Evolutionary conservation across 2,888 invertebrate species (phyloP).

Genomic region (Pseudococcus jackbeardsleyi): DNA sequence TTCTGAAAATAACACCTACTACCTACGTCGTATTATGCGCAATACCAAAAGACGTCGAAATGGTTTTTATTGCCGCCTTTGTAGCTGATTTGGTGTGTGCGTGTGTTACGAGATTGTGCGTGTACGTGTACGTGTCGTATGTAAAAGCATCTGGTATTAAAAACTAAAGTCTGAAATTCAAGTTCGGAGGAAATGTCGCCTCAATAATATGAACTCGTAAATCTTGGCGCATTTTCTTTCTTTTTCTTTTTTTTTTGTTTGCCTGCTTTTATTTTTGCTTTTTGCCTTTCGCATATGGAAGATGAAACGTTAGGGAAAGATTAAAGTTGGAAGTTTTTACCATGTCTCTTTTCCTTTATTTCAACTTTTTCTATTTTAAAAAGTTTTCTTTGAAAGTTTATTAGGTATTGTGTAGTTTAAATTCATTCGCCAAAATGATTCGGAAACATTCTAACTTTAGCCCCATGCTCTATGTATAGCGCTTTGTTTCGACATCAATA

Average conservation of each 20-base stretch:
- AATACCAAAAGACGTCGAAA: background rate
- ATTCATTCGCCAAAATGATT: slow-evolving; percentile 40
- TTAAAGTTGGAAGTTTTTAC: slow-evolving; percentile 23
- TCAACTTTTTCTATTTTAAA: slow-evolving; percentile 43
- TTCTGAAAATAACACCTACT: background rate
- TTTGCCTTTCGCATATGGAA: slow-evolving; percentile 37
- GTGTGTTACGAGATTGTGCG: background rate
- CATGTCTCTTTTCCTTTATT: slow-evolving; percentile 32
- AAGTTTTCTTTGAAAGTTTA: slow-evolving; percentile 47
- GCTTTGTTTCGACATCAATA: slow-evolving; percentile 30
- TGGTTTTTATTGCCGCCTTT: background rate
- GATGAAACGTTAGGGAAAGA: slow-evolving; percentile 12
- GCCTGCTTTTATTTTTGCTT: background rate
- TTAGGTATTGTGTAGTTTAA: slow-evolving; percentile 40
- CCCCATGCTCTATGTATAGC: background rate
- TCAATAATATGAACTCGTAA: slow-evolving; percentile 40
- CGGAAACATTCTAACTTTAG: slow-evolving; percentile 20
- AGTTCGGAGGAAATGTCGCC: slow-evolving; percentile 18
- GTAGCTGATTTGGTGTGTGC: background rate
- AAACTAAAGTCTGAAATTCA: slow-evolving; percentile 33
- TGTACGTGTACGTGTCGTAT: background rate
- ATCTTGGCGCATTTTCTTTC: slow-evolving; percentile 20
- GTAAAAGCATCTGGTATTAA: slow-evolving; percentile 18
- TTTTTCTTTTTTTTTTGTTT: slow-evolving; percentile 15
- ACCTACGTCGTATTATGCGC: background rate